Evolutionary conservation across 1,140 invertebrate genomes (phyloP).

Genomic region (Trichoplusia ni): DNA sequence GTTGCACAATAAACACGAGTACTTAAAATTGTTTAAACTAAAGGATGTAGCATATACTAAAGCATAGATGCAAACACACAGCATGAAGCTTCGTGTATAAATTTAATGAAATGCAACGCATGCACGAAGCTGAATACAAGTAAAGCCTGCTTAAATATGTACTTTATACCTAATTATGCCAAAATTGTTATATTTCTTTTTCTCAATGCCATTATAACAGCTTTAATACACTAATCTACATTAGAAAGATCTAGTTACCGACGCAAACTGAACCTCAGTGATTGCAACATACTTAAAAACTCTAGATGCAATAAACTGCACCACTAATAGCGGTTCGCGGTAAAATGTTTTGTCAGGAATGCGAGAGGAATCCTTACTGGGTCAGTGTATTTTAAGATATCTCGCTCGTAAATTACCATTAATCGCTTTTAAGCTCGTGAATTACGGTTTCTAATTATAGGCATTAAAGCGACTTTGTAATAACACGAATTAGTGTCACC

Average conservation of each 20-base stretch:
- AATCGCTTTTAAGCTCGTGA: background rate
- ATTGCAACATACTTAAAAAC: background rate
- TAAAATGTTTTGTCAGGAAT: background rate
- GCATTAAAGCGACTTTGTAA: background rate
- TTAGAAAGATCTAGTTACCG: too few relatives aligned
- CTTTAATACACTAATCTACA: too few relatives aligned
- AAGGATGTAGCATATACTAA: background rate
- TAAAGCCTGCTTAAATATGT: too few relatives aligned
- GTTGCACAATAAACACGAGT: slow-evolving; percentile 15
- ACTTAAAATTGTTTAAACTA: background rate
- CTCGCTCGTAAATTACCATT: background rate
- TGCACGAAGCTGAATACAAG: too few relatives aligned
- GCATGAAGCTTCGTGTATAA: too few relatives aligned
- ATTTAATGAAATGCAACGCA: too few relatives aligned
- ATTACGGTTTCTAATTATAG: slow-evolving; percentile 1
- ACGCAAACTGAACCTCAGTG: too few relatives aligned
- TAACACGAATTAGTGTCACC: background rate
- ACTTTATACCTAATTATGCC: too few relatives aligned
- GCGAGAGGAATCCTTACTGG: slow-evolving; percentile 6
- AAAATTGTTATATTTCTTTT: too few relatives aligned
- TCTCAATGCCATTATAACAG: too few relatives aligned
- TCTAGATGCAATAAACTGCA: slow-evolving; percentile 5
- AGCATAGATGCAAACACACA: too few relatives aligned
- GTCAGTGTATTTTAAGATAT: slow-evolving; percentile 16
- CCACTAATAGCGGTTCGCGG: background rate